phyloP scores from a whole-genome alignment of 2,113 vertebrate species.

The Scytalopus superciliaris region DNA sequence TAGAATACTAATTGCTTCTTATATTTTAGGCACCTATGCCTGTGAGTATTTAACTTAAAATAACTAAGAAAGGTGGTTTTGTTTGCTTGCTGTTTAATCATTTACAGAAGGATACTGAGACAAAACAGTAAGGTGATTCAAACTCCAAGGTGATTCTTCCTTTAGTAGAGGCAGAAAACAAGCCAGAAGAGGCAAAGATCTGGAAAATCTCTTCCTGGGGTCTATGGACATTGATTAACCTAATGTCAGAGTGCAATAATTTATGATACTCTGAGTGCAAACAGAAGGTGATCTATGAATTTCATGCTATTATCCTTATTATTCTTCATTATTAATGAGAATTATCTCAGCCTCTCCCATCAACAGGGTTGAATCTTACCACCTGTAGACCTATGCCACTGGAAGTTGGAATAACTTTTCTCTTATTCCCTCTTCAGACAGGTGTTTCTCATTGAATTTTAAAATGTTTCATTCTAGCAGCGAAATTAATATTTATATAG shows the following conservation, averaged over 20 bases:
- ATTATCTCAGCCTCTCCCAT: neutral
- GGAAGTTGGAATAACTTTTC: neutral
- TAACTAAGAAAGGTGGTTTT: neutral
- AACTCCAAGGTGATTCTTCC: neutral
- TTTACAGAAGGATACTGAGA: neutral
- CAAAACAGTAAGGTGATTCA: neutral
- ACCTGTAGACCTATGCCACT: neutral
- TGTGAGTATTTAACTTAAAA: neutral
- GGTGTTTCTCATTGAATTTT: neutral
- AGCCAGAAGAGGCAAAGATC: neutral
- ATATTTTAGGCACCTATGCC: neutral
- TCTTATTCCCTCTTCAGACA: neutral
- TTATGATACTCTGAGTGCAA: neutral
- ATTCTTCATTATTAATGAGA: conserved; percentile 1
- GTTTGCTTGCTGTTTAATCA: neutral
- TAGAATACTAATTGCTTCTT: neutral
- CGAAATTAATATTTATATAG: neutral
- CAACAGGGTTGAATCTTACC: conserved; percentile 1
- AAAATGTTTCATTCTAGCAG: neutral
- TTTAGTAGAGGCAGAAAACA: neutral
- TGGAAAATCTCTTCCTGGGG: neutral
- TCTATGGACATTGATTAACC: neutral
- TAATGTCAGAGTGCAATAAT: neutral
- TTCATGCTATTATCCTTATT: neutral
- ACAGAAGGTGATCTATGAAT: neutral